Percentiles rank a stretch among this genome's conserved stretches.
Conservation (phyloP, 2,113 vertebrate species). For the Ahaetulla prasina region DNA sequence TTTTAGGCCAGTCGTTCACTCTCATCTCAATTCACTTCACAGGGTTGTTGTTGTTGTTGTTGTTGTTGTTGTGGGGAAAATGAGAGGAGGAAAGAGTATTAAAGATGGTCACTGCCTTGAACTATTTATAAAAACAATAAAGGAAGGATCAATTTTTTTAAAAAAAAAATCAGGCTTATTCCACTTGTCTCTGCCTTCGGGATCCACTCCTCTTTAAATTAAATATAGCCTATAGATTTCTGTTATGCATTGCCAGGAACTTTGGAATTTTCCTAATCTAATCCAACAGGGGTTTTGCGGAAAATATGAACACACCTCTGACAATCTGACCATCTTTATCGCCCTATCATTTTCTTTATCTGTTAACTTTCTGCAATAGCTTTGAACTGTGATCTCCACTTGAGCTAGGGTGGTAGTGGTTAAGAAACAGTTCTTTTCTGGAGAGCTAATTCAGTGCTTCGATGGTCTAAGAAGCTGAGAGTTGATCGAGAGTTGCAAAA, state of each 20-base stretch:
- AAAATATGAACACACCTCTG: background rate
- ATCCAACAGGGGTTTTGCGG: background rate
- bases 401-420: background rate
- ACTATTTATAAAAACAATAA: too few species aligned
- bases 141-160: too few species aligned
- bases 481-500: background rate
- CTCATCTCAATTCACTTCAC: too few species aligned
- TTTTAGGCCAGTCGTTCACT: too few species aligned
- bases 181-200: background rate
- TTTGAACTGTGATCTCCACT: background rate
- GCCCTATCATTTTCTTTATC: background rate
- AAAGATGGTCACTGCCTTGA: too few species aligned
- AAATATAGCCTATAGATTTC: background rate
- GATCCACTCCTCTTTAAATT: background rate
- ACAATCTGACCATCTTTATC: background rate
- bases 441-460: background rate
- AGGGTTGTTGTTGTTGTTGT: too few species aligned
- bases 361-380: background rate
- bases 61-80: too few species aligned
- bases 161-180: background rate
- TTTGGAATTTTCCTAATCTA: background rate
- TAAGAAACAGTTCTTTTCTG: background rate
- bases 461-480: background rate
- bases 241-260: background rate
- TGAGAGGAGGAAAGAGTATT: too few species aligned